Percentiles rank a stretch among this genome's conserved stretches.
Evolutionary conservation across 53 echinoderm and acorn worm genomes (phyloP).

Genomic region (Pentamera pediparva): DNA sequence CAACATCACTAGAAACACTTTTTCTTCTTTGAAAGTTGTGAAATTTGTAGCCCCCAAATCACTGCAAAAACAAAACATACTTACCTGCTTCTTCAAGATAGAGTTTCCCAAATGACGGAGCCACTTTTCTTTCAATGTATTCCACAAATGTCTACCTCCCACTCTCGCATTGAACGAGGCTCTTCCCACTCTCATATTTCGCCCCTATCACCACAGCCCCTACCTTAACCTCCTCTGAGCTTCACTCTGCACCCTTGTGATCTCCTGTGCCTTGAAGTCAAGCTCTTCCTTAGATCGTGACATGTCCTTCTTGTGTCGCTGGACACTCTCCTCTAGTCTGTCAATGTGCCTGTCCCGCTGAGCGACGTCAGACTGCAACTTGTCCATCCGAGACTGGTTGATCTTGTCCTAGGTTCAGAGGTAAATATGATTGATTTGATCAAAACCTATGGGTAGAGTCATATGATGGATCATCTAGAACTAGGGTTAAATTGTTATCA

Average conservation of each 20-base stretch:
- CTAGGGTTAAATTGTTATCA: no score
- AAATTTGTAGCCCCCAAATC: not conserved
- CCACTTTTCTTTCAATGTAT: not conserved
- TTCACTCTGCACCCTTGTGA: constrained; percentile 72
- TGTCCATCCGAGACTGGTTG: constrained; percentile 47
- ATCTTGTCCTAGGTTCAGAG: constrained; percentile 55
- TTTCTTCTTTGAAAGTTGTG: not conserved
- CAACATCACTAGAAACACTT: no score
- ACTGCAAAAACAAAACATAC: no score
- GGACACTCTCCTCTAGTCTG: constrained; percentile 55
- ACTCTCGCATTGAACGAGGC: not conserved
- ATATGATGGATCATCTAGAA: no score
- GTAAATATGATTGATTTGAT: no score
- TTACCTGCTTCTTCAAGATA: no score
- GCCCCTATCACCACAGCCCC: not conserved
- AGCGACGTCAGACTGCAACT: constrained; percentile 61
- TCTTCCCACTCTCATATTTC: not conserved
- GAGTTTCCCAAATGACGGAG: no score
- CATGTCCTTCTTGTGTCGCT: constrained; percentile 47
- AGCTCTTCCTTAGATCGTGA: constrained; percentile 51
- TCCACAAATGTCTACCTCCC: not conserved
- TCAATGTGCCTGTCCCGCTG: constrained; percentile 79
- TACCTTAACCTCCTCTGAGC: constrained; percentile 75
- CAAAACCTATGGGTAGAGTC: no score
- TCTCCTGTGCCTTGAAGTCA: constrained; percentile 88